phyloP scores from a whole-genome alignment of 2,797 vertebrate species.

The Stomatorhinus walkeri region DNA sequence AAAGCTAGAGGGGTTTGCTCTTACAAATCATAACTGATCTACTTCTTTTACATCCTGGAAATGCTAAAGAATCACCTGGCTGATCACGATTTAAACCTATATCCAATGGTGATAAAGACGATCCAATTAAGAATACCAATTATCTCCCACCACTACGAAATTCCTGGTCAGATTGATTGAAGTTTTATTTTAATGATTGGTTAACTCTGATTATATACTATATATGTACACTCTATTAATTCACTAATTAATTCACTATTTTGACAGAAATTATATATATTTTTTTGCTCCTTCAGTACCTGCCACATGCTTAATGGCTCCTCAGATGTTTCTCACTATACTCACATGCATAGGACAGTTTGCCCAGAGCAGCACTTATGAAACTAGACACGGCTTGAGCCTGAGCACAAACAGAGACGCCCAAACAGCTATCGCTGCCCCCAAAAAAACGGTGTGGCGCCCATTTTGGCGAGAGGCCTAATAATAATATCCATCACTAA shows the following conservation, averaged over 20 bases:
- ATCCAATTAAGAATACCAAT: not conserved
- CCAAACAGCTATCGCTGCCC: not conserved
- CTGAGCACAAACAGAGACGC: not conserved
- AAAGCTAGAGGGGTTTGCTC: not conserved
- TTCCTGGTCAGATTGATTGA: not conserved
- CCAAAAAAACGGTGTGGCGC: not conserved
- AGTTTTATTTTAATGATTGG: not conserved
- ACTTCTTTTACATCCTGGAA: not conserved
- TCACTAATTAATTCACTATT: not conserved
- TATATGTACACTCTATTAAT: not conserved
- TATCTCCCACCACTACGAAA: not conserved
- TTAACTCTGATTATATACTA: not conserved
- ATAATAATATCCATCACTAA: not conserved
- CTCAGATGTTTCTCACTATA: not conserved
- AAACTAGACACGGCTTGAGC: not conserved
- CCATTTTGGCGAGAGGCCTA: not conserved
- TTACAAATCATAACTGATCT: not conserved
- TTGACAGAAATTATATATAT: not conserved
- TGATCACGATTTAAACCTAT: not conserved
- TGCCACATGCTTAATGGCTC: not conserved
- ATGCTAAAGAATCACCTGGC: not conserved
- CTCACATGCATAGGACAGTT: not conserved
- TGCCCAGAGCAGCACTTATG: not conserved
- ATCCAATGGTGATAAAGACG: not conserved
- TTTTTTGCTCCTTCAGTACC: not conserved